Conservation (phyloP, 2,113 vertebrate species). For the Psettodes erumei region DNA sequence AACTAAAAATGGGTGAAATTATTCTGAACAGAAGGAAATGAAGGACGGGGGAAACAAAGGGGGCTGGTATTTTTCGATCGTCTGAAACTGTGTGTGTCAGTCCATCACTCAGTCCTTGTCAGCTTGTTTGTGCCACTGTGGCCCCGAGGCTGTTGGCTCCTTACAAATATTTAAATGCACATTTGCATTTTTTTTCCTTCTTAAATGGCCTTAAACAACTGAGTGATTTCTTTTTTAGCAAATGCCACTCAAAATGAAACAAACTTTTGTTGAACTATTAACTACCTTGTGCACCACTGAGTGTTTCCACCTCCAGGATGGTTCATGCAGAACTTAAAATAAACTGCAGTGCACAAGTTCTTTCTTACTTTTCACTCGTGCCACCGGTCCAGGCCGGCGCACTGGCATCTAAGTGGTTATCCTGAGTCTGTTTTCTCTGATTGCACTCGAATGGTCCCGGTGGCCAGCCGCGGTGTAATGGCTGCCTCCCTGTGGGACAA, state of each 20-base stretch:
- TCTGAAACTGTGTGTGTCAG: no score
- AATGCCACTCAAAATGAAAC: neutral
- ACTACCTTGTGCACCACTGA: neutral
- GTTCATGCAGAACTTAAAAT: neutral
- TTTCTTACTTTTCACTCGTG: conserved; percentile 26
- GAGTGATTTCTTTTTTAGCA: neutral
- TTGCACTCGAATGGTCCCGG: conserved; percentile 69
- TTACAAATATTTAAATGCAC: neutral
- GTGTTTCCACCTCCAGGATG: neutral
- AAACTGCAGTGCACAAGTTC: neutral
- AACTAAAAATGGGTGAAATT: neutral
- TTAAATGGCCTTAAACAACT: neutral
- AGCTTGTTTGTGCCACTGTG: neutral
- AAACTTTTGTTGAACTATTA: neutral
- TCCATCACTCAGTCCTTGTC: neutral
- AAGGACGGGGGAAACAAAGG: neutral
- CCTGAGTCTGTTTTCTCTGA: conserved; percentile 59
- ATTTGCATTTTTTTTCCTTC: no score
- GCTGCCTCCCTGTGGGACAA: conserved; percentile 62
- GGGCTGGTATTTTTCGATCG: neutral
- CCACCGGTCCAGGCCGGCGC: conserved; percentile 31
- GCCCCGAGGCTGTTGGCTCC: neutral
- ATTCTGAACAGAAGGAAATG: neutral
- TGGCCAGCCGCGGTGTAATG: conserved; percentile 63
- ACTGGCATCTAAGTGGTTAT: conserved; percentile 58